Conservation (phyloP, 2,888 invertebrate species). For the Acrocyrtus sp. region DNA sequence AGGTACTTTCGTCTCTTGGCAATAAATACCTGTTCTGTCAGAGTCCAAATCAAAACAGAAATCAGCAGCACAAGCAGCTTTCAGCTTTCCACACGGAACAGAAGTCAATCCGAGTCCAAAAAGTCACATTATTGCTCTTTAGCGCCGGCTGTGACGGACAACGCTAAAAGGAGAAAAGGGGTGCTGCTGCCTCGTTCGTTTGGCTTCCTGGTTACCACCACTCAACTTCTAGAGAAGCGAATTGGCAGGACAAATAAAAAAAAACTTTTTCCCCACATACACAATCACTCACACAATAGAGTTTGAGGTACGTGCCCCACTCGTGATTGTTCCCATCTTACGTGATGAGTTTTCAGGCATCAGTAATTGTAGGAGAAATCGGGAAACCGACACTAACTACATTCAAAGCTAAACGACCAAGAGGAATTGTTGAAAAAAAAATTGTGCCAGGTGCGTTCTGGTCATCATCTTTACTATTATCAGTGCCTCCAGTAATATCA, state of each 20-base stretch:
- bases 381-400: conserved; percentile 7
- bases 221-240: neutral
- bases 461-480: conserved; percentile 39
- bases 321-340: conserved; percentile 46
- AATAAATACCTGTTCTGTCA: conserved; percentile 34
- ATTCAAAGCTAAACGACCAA: neutral
- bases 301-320: conserved; percentile 28
- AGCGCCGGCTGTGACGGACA: conserved; percentile 44
- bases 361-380: conserved; percentile 26
- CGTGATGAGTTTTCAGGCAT: conserved; percentile 45
- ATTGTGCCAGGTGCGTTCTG: conserved; percentile 35
- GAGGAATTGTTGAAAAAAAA: conserved; percentile 11
- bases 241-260: conserved; percentile 9
- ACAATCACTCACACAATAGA: neutral
- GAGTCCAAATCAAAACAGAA: conserved; percentile 47
- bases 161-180: conserved; percentile 9
- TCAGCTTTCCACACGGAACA: neutral
- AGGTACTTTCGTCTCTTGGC: conserved; percentile 48
- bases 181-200: neutral
- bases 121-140: conserved; percentile 34
- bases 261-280: conserved; percentile 1
- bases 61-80: conserved; percentile 41
- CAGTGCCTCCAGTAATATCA: conserved; percentile 36
- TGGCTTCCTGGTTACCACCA: neutral
- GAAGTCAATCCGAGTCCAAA: neutral